These are phyloP conservation scores for Calliopum simillimum DNA, from an alignment of 2,888 invertebrate genomes.

Conservation along the genomic window DNA sequence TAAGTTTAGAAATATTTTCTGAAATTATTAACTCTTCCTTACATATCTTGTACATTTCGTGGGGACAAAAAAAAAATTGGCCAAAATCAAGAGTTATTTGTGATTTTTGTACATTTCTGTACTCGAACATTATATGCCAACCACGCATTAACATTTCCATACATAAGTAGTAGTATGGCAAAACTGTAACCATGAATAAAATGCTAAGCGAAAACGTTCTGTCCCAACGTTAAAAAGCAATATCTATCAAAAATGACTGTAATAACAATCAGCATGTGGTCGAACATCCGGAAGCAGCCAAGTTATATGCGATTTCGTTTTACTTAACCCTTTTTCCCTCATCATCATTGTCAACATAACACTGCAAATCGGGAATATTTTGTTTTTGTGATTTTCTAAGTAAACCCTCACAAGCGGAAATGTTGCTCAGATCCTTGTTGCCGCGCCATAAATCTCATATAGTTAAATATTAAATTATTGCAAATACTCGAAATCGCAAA, in stretches of 20 bases:
- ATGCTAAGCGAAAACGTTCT: background rate
- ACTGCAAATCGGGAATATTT: slow-evolving; percentile 64
- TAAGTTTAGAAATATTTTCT: too few species aligned
- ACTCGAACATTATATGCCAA: background rate
- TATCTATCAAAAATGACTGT: slow-evolving; percentile 32
- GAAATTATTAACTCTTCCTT: too few species aligned
- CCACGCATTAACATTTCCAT: background rate
- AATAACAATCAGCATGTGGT: slow-evolving; percentile 63
- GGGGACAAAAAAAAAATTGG: too few species aligned
- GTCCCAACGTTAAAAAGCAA: slow-evolving; percentile 14
- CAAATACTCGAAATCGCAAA: slow-evolving; percentile 32
- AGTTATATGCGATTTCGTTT: slow-evolving; percentile 46
- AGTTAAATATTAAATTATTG: slow-evolving; percentile 62
- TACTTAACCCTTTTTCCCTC: slow-evolving; percentile 49
- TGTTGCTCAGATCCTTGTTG: slow-evolving; percentile 37
- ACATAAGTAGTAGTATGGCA: background rate
- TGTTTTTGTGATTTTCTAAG: slow-evolving; percentile 48
- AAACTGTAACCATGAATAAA: background rate
- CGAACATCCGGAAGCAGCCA: slow-evolving; percentile 51
- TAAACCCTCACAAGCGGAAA: slow-evolving; percentile 17
- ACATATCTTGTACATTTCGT: too few species aligned
- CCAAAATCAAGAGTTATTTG: too few species aligned
- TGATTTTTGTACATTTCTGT: too few species aligned
- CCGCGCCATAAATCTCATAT: slow-evolving; percentile 60
- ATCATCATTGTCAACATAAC: slow-evolving; percentile 53